A percentile compares a stretch with the other conserved stretches of the same genome.
Evolutionary conservation across 2,113 vertebrate species (phyloP).

Genomic region (Thoracochromis brauschi): DNA sequence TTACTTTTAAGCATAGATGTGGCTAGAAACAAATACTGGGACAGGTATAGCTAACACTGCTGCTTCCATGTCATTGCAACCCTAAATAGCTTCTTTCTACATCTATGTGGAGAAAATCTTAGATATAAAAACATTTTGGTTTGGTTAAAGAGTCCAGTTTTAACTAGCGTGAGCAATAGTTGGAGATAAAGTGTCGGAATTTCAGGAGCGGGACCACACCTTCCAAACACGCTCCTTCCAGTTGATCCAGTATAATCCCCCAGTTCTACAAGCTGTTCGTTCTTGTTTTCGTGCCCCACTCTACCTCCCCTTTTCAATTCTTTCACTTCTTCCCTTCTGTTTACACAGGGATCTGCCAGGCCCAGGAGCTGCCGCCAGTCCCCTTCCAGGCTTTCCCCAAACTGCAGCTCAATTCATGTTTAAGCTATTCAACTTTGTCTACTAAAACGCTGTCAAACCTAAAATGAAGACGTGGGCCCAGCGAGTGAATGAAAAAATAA

Average conservation of each 20-base stretch:
- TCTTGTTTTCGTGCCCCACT: not conserved
- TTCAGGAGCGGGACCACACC: not conserved
- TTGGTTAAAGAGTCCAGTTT: not conserved
- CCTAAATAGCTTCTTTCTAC: slow-evolving; percentile 6
- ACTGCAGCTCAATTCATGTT: not conserved
- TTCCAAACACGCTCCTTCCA: not conserved
- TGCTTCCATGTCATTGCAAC: slow-evolving; percentile 42
- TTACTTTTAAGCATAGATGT: slow-evolving; percentile 46
- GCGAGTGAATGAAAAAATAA: not conserved
- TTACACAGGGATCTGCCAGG: not conserved
- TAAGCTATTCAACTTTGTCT: not conserved
- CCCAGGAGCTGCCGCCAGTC: not conserved
- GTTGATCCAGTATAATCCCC: not conserved
- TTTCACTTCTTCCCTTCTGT: not conserved
- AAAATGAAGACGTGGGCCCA: not conserved
- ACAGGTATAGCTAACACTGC: slow-evolving; percentile 22
- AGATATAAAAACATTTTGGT: not conserved
- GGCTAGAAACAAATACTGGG: slow-evolving; percentile 73
- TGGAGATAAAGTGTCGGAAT: not conserved
- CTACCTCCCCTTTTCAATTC: not conserved
- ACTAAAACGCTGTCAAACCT: not conserved
- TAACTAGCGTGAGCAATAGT: not conserved
- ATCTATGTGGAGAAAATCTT: not conserved
- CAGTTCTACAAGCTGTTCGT: not conserved
- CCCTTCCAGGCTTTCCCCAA: not conserved